These are phyloP conservation scores for Hypsopygia costalis DNA, from an alignment of 2,888 invertebrate genomes.

Conservation along the genomic window DNA sequence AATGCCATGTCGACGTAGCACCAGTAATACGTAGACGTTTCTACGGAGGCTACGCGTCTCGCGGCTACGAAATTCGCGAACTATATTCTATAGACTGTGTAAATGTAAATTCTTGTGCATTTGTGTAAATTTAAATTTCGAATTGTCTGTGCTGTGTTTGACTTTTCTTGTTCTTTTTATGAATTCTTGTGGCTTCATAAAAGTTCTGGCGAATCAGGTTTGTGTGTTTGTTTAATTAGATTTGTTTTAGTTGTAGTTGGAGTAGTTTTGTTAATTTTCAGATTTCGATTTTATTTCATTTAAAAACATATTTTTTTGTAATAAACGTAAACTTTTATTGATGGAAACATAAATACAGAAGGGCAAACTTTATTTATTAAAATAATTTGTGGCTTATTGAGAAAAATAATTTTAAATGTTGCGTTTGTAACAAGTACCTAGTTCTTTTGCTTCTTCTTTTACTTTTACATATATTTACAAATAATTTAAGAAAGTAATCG, in stretches of 20 bases:
- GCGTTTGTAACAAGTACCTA: no score
- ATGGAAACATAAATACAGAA: no score
- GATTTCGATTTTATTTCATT: no score
- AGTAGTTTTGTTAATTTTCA: background rate
- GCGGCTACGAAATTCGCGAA: slow-evolving; percentile 36
- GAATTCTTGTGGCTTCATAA: slow-evolving; percentile 2
- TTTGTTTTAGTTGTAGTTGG: background rate
- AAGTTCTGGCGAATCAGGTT: background rate
- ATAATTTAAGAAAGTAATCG: no score
- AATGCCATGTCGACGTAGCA: slow-evolving; percentile 30
- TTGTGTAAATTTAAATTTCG: slow-evolving; percentile 11
- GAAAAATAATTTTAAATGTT: no score
- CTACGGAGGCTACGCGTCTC: slow-evolving; percentile 40
- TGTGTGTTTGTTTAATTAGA: background rate
- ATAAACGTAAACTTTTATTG: no score
- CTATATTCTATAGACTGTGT: slow-evolving; percentile 9
- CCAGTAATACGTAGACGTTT: slow-evolving; percentile 49
- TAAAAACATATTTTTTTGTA: no score
- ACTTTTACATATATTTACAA: no score
- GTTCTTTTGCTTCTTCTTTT: no score
- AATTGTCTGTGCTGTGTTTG: slow-evolving; percentile 7
- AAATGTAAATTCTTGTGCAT: slow-evolving; percentile 9
- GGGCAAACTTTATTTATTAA: no score
- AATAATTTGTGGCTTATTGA: no score
- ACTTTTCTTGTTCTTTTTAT: slow-evolving; percentile 8